Conservation (phyloP, 2,113 vertebrate genomes). For the Cavia aperea region DNA sequence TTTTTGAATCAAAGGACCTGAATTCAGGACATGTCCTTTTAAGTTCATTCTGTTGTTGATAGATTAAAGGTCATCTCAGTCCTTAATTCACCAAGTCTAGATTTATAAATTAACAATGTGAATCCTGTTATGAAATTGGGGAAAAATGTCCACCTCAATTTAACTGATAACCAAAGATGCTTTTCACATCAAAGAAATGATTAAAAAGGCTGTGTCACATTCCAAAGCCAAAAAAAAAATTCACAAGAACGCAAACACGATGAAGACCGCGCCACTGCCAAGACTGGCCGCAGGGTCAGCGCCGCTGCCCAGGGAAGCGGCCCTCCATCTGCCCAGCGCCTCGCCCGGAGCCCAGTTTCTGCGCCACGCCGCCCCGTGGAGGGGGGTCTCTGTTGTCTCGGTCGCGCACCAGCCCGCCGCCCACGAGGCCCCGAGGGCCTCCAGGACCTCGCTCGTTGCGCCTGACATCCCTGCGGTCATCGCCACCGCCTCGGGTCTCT, state of each 20-base stretch:
- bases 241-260: conserved; percentile 93
- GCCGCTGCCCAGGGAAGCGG: conserved; percentile 89
- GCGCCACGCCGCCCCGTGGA: conserved; percentile 86
- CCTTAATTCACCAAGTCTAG: conserved; percentile 80
- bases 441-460: conserved; percentile 90
- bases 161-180: conserved; percentile 85
- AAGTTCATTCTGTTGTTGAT: conserved; percentile 77
- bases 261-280: conserved; percentile 88
- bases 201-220: conserved; percentile 96
- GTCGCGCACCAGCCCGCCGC: conserved; percentile 93
- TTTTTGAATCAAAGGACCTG: conserved; percentile 77
- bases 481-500: conserved; percentile 85
- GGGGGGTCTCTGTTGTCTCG: conserved; percentile 90
- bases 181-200: conserved; percentile 92
- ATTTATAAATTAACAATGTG: conserved; percentile 90
- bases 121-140: conserved; percentile 85
- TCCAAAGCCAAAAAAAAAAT: conserved; percentile 90
- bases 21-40: conserved; percentile 77
- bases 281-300: conserved; percentile 79
- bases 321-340: conserved; percentile 86
- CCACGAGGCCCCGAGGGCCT: conserved; percentile 87
- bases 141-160: conserved; percentile 89
- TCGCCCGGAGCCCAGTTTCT: conserved; percentile 89
- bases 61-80: conserved; percentile 76
- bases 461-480: conserved; percentile 90